phyloP scores from a whole-genome alignment of 2,797 vertebrate species.

The Syncerus caffer region DNA sequence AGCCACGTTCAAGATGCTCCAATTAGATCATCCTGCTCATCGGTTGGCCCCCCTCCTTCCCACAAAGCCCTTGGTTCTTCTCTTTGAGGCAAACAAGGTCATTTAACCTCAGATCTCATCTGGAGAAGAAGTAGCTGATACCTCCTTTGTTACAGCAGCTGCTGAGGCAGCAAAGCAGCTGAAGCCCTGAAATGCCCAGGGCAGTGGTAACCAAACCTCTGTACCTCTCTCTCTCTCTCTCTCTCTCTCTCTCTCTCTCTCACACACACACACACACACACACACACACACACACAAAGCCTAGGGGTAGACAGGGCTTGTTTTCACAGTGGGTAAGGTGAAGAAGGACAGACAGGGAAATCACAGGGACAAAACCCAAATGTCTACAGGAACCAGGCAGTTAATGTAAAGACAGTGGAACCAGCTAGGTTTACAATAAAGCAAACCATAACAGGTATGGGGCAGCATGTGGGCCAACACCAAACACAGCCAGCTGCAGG shows the following conservation, averaged over 20 bases:
- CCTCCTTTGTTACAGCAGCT: background rate
- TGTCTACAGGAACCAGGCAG: background rate
- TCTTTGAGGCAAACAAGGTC: conserved; percentile 22
- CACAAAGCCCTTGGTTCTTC: background rate
- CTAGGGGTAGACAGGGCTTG: background rate
- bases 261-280: background rate
- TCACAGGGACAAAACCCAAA: background rate
- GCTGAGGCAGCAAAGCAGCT: background rate
- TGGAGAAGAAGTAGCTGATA: background rate
- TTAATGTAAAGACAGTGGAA: background rate
- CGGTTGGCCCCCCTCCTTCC: too few species aligned
- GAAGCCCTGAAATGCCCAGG: background rate
- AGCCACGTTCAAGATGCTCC: background rate
- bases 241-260: too few species aligned
- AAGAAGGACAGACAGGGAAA: background rate
- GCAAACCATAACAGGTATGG: background rate
- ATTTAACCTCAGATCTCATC: background rate
- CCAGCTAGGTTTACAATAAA: background rate
- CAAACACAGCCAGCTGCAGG: background rate
- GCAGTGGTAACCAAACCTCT: background rate
- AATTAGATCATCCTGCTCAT: background rate
- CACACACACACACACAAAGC: background rate
- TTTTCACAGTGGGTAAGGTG: background rate
- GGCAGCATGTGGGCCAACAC: background rate
- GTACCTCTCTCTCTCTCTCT: background rate